Evolutionary conservation across 2,888 invertebrate genomes (phyloP).

Genomic region (Ochlodes sylvanus): DNA sequence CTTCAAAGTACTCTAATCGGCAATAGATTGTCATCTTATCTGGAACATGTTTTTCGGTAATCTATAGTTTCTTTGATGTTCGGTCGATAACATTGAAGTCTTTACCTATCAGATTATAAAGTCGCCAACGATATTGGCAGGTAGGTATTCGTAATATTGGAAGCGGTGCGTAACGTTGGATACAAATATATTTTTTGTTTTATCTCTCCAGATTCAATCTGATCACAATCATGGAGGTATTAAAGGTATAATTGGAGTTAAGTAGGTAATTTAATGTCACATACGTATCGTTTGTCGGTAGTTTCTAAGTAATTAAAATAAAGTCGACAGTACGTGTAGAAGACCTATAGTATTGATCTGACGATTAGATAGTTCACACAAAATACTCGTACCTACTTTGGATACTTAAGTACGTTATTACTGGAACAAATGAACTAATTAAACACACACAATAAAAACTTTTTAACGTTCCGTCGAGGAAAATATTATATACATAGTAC

Average conservation of each 20-base stretch:
- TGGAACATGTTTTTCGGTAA: constrained; percentile 15
- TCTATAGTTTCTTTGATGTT: constrained; percentile 20
- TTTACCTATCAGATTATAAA: constrained; percentile 15
- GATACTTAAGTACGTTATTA: too few species aligned
- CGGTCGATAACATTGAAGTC: neutral
- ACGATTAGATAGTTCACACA: too few species aligned
- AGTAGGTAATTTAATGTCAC: constrained; percentile 1
- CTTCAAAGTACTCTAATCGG: constrained; percentile 18
- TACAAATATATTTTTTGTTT: constrained; percentile 5
- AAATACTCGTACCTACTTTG: too few species aligned
- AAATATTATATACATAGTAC: too few species aligned
- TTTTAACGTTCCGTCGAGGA: too few species aligned
- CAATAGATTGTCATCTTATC: constrained; percentile 21
- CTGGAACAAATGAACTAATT: too few species aligned
- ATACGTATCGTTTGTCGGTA: neutral
- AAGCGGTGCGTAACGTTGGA: constrained; percentile 15
- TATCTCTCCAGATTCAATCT: constrained; percentile 10
- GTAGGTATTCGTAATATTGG: constrained; percentile 5
- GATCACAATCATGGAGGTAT: neutral
- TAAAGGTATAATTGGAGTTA: neutral
- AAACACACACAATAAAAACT: too few species aligned
- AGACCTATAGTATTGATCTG: too few species aligned
- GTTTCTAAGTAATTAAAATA: neutral
- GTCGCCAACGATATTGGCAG: constrained; percentile 11
- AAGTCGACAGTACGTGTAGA: too few species aligned